Evolutionary conservation across 2,888 invertebrate species (phyloP).

Genomic region (Lingula anatina): DNA sequence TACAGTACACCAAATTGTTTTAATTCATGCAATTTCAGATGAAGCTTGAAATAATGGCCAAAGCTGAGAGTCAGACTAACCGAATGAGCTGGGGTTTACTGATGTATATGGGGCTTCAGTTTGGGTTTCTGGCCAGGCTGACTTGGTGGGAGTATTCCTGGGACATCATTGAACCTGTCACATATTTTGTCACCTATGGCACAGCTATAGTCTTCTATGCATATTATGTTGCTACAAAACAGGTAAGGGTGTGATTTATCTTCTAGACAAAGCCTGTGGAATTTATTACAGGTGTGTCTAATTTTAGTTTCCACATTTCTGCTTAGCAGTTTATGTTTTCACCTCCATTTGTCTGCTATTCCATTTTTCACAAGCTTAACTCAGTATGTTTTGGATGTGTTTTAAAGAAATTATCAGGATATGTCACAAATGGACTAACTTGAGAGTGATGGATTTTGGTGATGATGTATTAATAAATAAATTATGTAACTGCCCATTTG

Average conservation of each 20-base stretch:
- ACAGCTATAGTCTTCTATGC: conserved; percentile 92
- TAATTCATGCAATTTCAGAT: conserved; percentile 58
- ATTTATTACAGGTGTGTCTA: too few relatives aligned
- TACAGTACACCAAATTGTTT: background rate
- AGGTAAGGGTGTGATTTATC: conserved; percentile 58
- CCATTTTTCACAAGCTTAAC: too few relatives aligned
- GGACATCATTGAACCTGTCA: conserved; percentile 64
- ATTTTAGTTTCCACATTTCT: too few relatives aligned
- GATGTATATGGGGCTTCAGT: conserved; percentile 92
- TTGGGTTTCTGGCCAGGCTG: conserved; percentile 89
- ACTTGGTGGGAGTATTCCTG: conserved; percentile 99
- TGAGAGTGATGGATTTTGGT: too few relatives aligned
- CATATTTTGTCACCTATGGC: conserved; percentile 92
- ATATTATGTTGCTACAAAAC: conserved; percentile 91
- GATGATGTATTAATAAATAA: too few relatives aligned
- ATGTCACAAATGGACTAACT: too few relatives aligned
- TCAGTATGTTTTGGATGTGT: too few relatives aligned
- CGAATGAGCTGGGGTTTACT: conserved; percentile 75
- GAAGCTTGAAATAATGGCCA: conserved; percentile 66
- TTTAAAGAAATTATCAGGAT: too few relatives aligned
- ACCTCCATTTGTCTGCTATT: too few relatives aligned
- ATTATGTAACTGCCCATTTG: too few relatives aligned
- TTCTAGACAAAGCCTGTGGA: too few relatives aligned
- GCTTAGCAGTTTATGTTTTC: too few relatives aligned
- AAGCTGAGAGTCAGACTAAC: conserved; percentile 51